Percentiles rank a stretch among this genome's conserved stretches.
Evolutionary conservation across 2,797 vertebrate genomes (phyloP).

Genomic region (Danionella dracula): DNA sequence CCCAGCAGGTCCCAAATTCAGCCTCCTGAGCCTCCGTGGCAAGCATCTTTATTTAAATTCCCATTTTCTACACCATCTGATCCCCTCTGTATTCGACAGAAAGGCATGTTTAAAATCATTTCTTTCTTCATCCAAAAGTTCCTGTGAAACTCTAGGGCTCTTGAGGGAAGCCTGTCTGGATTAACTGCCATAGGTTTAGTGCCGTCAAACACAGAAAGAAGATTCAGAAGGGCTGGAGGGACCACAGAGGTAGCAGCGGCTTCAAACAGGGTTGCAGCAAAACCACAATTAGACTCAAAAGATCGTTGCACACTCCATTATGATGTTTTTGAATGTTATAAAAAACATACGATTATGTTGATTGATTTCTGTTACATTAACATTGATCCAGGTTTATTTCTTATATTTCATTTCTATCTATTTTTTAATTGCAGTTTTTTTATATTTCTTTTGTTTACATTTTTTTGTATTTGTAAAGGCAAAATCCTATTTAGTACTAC

Average conservation of each 20-base stretch:
- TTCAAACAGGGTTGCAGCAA: slow-evolving; percentile 64
- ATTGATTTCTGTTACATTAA: no score
- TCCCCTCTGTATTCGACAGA: slow-evolving; percentile 9
- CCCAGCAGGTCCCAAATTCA: slow-evolving; percentile 38
- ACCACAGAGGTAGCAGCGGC: slow-evolving; percentile 34
- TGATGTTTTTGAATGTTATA: no score
- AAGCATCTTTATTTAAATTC: slow-evolving; percentile 5
- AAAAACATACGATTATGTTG: no score
- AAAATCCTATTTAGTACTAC: no score
- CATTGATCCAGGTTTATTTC: no score
- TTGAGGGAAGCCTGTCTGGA: slow-evolving; percentile 26
- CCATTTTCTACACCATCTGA: slow-evolving; percentile 11
- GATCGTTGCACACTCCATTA: no score
- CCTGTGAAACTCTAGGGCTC: not conserved
- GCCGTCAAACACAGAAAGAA: slow-evolving; percentile 10
- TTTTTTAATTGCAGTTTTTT: no score
- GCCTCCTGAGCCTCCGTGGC: not conserved
- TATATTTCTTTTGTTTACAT: no score
- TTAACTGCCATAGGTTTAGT: slow-evolving; percentile 39
- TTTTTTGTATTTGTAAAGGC: no score
- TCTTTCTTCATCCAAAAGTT: not conserved
- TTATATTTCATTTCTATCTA: no score
- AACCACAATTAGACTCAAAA: slow-evolving; percentile 67
- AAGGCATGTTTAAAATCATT: not conserved
- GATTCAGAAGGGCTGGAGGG: slow-evolving; percentile 28